Evolutionary conservation across 92 coral and sea anemone genomes (phyloP).

Genomic region (Porites evermanni): DNA sequence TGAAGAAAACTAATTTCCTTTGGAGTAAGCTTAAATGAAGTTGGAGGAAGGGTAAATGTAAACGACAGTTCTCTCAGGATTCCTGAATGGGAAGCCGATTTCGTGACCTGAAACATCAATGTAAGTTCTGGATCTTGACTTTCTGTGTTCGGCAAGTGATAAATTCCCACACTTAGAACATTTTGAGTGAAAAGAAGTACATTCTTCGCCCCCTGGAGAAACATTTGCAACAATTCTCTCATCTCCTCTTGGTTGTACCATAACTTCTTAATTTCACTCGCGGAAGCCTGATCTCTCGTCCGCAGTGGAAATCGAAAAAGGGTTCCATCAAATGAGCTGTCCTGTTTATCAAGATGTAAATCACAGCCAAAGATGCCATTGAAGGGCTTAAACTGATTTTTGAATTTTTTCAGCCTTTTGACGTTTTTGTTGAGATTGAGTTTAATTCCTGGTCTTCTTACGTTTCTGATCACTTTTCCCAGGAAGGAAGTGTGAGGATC

Average conservation of each 20-base stretch:
- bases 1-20: conserved; percentile 30
- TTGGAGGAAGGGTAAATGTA: conserved; percentile 4
- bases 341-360: conserved; percentile 29
- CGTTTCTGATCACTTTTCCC: conserved; percentile 71
- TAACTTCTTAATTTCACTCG: conserved; percentile 75
- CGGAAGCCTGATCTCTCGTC: conserved; percentile 64
- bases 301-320: conserved; percentile 81
- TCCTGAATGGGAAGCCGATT: background rate
- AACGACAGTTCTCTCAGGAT: conserved; percentile 1
- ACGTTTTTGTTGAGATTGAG: conserved; percentile 56
- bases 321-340: conserved; percentile 69
- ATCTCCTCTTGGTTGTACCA: conserved; percentile 69
- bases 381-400: conserved; percentile 78
- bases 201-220: conserved; percentile 67
- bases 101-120: conserved; percentile 16
- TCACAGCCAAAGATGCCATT: conserved; percentile 81
- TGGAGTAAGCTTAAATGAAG: conserved; percentile 21
- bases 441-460: conserved; percentile 81
- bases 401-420: conserved; percentile 56
- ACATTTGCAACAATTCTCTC: conserved; percentile 61
- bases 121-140: background rate
- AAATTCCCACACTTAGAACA: conserved; percentile 70
- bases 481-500: conserved; percentile 89
- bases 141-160: conserved; percentile 40
- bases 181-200: conserved; percentile 89